A percentile compares a stretch with the other conserved stretches of the same genome.
Evolutionary conservation across 2,797 vertebrate species (phyloP).

Genomic region (Eospalax fontanierii): DNA sequence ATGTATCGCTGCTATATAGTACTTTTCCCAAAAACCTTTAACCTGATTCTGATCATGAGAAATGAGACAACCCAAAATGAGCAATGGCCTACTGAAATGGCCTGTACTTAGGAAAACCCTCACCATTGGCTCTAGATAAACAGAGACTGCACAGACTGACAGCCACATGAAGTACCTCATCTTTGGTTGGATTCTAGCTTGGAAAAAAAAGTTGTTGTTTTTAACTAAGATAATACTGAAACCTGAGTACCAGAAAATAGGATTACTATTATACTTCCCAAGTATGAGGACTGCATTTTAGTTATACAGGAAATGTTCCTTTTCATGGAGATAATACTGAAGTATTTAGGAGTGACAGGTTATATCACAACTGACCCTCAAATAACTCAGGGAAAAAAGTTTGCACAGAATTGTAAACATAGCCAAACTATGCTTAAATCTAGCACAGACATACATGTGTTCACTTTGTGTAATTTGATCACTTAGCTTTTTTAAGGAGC

Average conservation of each 20-base stretch:
- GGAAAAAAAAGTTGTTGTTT: not conserved
- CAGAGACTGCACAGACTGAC: not conserved
- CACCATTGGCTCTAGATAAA: not conserved
- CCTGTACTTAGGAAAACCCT: not conserved
- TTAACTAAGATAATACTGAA: not conserved
- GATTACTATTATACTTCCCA: not conserved
- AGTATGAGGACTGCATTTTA: not conserved
- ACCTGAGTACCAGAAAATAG: not conserved
- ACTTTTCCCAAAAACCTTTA: not conserved
- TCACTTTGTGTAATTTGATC: too few relatives aligned
- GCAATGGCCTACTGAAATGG: not conserved
- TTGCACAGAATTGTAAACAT: not conserved
- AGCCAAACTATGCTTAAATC: not conserved
- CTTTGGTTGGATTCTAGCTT: not conserved
- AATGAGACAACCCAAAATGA: slow-evolving; percentile 26
- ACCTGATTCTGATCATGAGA: not conserved
- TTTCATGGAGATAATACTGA: not conserved
- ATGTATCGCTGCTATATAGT: not conserved
- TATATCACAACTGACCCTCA: not conserved
- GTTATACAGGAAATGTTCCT: not conserved
- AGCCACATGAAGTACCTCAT: not conserved
- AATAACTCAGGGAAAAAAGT: not conserved
- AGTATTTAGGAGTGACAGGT: not conserved
- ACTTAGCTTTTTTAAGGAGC: too few relatives aligned
- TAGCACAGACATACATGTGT: too few relatives aligned